phyloP scores from a whole-genome alignment of 2,797 vertebrate species.

The Anguilla megastoma region DNA sequence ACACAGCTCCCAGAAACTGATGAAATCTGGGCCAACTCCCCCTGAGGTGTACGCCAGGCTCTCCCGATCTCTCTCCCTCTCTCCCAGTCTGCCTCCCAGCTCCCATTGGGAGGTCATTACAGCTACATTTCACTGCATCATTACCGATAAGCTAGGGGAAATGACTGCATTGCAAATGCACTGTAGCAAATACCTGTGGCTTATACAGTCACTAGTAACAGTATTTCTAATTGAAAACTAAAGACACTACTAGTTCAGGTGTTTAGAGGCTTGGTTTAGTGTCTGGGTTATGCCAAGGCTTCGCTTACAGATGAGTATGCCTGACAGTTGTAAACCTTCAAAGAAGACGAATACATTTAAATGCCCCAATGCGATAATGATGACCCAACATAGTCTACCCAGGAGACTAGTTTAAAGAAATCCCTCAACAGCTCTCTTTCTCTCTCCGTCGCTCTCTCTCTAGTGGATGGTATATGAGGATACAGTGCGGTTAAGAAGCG shows the following conservation, averaged over 20 bases:
- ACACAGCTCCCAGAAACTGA: background rate
- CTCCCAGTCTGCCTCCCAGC: background rate
- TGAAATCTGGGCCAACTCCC: conserved; percentile 18
- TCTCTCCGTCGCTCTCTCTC: background rate
- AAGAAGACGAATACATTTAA: background rate
- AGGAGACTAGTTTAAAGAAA: background rate
- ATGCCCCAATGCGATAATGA: background rate
- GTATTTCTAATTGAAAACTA: no score
- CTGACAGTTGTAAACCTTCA: background rate
- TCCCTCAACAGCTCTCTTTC: background rate
- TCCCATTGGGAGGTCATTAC: no score
- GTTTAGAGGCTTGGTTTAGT: background rate
- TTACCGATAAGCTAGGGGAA: no score
- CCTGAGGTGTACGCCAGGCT: background rate
- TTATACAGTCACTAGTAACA: no score
- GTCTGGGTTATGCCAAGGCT: background rate
- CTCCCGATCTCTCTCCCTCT: background rate
- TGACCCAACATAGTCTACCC: background rate
- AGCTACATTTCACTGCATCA: no score
- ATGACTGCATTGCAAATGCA: no score
- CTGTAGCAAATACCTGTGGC: no score
- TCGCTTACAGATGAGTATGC: background rate
- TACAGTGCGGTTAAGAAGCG: background rate
- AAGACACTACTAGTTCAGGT: background rate
- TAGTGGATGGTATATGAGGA: background rate